These are phyloP conservation scores for Oxytorus armatus DNA, from an alignment of 2,888 invertebrate genomes.

Conservation along the genomic window DNA sequence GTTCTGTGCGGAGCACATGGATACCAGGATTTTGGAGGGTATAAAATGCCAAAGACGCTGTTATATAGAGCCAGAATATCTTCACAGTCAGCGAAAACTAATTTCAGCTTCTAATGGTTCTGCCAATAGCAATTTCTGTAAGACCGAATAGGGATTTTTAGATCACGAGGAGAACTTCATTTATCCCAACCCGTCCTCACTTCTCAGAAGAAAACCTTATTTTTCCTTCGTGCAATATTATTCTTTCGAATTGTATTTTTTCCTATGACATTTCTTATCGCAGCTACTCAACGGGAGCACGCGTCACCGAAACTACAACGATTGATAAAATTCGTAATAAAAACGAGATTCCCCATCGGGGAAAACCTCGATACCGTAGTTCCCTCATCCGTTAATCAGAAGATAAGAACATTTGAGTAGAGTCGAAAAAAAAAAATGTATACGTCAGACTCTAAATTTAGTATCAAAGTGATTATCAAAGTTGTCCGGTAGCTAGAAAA, in stretches of 20 bases:
- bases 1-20: slow-evolving; percentile 37
- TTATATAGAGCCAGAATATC: slow-evolving; percentile 56
- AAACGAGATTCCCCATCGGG: too few species aligned
- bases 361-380: too few species aligned
- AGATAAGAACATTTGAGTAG: too few species aligned
- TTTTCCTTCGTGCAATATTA: neutral
- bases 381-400: too few species aligned
- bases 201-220: neutral
- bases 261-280: neutral
- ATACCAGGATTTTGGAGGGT: slow-evolving; percentile 50
- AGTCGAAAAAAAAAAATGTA: too few species aligned
- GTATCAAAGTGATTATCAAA: too few species aligned
- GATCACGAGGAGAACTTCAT: slow-evolving; percentile 54
- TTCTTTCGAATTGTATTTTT: neutral
- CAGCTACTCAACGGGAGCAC: neutral
- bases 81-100: slow-evolving; percentile 74
- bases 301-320: too few species aligned
- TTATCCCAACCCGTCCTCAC: slow-evolving; percentile 1
- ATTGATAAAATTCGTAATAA: too few species aligned
- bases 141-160: slow-evolving; percentile 75
- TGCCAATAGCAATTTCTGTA: slow-evolving; percentile 80
- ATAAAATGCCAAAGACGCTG: slow-evolving; percentile 44
- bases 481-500: too few species aligned
- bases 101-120: slow-evolving; percentile 79
- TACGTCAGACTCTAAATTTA: too few species aligned